These are phyloP conservation scores for Fregetta grallaria DNA, from an alignment of 2,113 vertebrate species.

Conservation along the genomic window DNA sequence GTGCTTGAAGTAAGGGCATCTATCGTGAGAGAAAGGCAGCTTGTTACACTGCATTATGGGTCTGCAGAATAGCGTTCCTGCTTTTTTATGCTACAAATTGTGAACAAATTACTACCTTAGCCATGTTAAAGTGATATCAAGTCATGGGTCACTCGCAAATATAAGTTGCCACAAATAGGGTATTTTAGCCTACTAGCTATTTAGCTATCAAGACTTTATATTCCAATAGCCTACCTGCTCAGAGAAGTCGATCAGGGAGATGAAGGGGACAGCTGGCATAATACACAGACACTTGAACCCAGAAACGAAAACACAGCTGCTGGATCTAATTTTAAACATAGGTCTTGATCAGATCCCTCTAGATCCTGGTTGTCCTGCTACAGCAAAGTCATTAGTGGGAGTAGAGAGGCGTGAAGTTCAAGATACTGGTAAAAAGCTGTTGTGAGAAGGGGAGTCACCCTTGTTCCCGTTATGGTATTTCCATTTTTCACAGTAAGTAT, in stretches of 20 bases:
- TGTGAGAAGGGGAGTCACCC: neutral
- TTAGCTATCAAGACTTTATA: neutral
- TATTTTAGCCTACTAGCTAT: neutral
- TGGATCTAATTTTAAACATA: conserved; percentile 69
- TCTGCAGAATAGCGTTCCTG: neutral
- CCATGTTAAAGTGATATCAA: neutral
- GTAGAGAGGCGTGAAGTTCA: neutral
- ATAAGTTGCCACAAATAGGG: neutral
- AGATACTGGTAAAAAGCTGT: neutral
- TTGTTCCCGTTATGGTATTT: conserved; percentile 61
- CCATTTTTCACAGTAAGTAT: conserved; percentile 65
- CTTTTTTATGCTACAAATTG: neutral
- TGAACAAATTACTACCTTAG: neutral
- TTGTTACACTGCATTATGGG: neutral
- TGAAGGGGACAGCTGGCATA: conserved; percentile 8
- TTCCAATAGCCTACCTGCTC: neutral
- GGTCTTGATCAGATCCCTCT: neutral
- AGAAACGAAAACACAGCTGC: conserved; percentile 56
- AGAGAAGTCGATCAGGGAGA: neutral
- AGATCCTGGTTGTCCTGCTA: neutral
- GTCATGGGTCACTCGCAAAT: neutral
- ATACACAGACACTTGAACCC: neutral
- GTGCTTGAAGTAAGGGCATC: neutral
- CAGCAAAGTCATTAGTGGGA: neutral
- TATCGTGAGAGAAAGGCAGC: neutral